Evolutionary conservation across 2,888 invertebrate species (phyloP), one percentile per base, ranked within the genome.

Genomic region (Junonia oenone): DNA sequence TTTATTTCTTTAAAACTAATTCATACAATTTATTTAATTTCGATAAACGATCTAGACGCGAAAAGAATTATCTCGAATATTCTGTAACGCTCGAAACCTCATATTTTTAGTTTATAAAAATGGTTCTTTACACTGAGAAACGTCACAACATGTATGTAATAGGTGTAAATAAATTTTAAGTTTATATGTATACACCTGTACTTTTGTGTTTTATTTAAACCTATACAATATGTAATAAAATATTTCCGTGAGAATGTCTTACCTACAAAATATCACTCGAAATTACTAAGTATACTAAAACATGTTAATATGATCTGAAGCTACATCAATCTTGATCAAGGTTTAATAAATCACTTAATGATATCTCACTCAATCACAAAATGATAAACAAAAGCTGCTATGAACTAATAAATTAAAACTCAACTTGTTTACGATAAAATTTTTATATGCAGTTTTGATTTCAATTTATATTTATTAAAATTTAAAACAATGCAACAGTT

Each of bases 141-240:
- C 76, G 87, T 87, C 88, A 89, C 87, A 87, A 87, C 73, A 78
- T 84, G 75, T 87, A 85, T 81, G 81, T 83, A 82, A 71, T 75
- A 73, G 86, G 85, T 90, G 89, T 88, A 89, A 89, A 90, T 90
- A 90, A 85, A 88, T 81, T 76, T 78, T 84, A 85, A 83, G 85
- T 87, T 88, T 88, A 87, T 80, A 78, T 83, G 80, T 88, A 88
- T 83, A 88, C 85, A 87, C 84, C 85, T 85, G 86, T 86, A 87
- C 65, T 64, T 37, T 64, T 45, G 46, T 66, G 75, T 85, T 85
- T 85, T 52, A 17, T 26, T 9, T 29, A 3, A 13, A 14, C 5
- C 8, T 15, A 27, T 6, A 37, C 6, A 13, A 13, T 31, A 31
- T n/a, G n/a, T n/a, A n/a, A n/a, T n/a, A n/a, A n/a, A 5, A 13